Evolutionary conservation across 2,888 invertebrate genomes (phyloP).

Genomic region (Himalopsyche tibetana): DNA sequence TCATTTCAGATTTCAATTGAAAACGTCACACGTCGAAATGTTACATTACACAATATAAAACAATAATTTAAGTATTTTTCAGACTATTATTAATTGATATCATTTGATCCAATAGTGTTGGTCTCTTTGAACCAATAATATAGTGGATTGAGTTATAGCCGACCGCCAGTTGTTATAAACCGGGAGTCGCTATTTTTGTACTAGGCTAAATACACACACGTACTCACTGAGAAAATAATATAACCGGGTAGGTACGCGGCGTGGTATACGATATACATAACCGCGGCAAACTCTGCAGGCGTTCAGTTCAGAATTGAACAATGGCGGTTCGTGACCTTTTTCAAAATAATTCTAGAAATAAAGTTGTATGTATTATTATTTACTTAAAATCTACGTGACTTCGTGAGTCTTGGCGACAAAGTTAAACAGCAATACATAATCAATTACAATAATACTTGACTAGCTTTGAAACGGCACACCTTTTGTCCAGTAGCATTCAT

Average conservation of each 20-base stretch:
- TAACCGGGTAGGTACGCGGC: too few species aligned
- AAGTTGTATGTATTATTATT: background rate
- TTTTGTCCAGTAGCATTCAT: too few species aligned
- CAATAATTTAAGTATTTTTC: too few species aligned
- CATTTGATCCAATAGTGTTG: background rate
- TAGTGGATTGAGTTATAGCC: constrained; percentile 7
- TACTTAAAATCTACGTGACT: constrained; percentile 24
- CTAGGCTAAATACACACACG: background rate
- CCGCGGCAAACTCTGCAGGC: background rate
- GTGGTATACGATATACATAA: background rate
- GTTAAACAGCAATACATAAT: too few species aligned
- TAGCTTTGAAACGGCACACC: too few species aligned
- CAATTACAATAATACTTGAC: too few species aligned
- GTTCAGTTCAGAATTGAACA: background rate
- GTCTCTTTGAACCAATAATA: constrained; percentile 33
- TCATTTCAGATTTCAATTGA: too few species aligned
- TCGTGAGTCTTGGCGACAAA: background rate
- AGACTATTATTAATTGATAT: background rate
- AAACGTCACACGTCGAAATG: too few species aligned
- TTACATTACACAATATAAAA: too few species aligned
- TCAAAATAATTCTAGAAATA: background rate
- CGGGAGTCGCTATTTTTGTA: constrained; percentile 35
- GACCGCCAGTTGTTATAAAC: constrained; percentile 35
- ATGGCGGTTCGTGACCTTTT: constrained; percentile 34
- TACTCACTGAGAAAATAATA: background rate